Percentiles rank a stretch among this genome's conserved stretches.
These are phyloP conservation scores for Acronicta aceris DNA, from an alignment of 2,888 invertebrate species.

Conservation along the genomic window DNA sequence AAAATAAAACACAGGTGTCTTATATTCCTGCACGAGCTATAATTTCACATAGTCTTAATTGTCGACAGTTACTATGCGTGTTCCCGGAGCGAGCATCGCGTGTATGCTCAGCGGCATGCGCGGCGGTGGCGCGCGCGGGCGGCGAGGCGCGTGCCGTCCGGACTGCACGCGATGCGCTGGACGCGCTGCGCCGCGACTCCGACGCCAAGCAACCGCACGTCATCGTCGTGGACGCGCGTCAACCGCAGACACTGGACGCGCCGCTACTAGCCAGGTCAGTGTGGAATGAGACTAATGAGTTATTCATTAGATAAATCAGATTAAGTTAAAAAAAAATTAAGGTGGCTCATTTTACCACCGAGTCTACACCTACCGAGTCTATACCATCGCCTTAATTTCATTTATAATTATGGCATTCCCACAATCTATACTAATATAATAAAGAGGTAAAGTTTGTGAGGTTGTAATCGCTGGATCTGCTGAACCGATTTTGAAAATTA, in stretches of 20 bases:
- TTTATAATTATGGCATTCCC: too few species aligned
- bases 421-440: too few species aligned
- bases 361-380: too few species aligned
- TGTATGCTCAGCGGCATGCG: conserved; percentile 91
- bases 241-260: conserved; percentile 90
- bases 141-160: conserved; percentile 89
- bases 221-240: conserved; percentile 74
- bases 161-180: conserved; percentile 88
- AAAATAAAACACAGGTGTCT: too few species aligned
- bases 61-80: conserved; percentile 91
- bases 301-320: too few species aligned
- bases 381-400: too few species aligned
- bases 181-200: conserved; percentile 81
- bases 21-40: too few species aligned
- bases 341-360: too few species aligned
- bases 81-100: conserved; percentile 91
- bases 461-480: too few species aligned
- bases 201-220: conserved; percentile 62
- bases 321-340: too few species aligned
- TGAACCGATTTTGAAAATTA: too few species aligned
- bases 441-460: too few species aligned
- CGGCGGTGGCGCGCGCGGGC: conserved; percentile 90
- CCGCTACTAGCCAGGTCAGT: conserved; percentile 91
- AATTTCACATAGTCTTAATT: conserved; percentile 17
- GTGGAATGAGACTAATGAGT: not conserved